phyloP scores from a whole-genome alignment of 2,797 vertebrate species.

The Podarcis siculus region DNA sequence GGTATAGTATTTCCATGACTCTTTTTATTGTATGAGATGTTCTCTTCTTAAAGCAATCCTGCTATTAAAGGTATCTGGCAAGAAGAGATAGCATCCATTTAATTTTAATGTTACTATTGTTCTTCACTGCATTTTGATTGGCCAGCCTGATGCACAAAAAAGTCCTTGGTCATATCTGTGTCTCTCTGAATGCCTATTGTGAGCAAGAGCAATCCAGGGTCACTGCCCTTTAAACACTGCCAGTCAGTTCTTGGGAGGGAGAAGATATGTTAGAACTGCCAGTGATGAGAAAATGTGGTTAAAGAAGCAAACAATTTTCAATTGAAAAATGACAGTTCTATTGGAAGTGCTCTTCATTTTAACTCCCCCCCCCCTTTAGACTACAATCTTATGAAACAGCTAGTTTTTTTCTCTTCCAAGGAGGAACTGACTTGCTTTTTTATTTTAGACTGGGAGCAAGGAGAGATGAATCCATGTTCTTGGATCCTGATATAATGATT shows the following conservation, averaged over 20 bases:
- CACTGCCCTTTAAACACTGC: conserved; percentile 41
- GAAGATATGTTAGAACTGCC: conserved; percentile 49
- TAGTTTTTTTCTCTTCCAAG: neutral
- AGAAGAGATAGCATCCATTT: conserved; percentile 56
- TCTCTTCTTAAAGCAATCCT: conserved; percentile 57
- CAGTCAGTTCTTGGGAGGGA: conserved; percentile 53
- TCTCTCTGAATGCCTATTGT: conserved; percentile 47
- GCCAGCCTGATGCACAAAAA: conserved; percentile 35
- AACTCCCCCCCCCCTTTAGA: conserved; percentile 57
- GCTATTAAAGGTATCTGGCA: conserved; percentile 45
- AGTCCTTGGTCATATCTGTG: conserved; percentile 20
- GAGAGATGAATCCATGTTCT: conserved; percentile 53
- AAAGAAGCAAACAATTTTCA: conserved; percentile 42
- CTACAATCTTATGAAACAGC: neutral
- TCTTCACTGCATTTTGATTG: conserved; percentile 55
- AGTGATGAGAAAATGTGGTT: conserved; percentile 55
- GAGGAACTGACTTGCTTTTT: conserved; percentile 48
- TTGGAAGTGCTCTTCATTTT: conserved; percentile 54
- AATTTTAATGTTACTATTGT: conserved; percentile 51
- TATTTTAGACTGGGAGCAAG: conserved; percentile 41
- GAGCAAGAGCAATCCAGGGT: conserved; percentile 49
- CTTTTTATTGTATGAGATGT: conserved; percentile 47
- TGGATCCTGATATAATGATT: conserved; percentile 51
- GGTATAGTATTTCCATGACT: conserved; percentile 37
- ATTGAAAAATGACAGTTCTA: conserved; percentile 48